Base-by-base conservation (phyloP, 2,113 vertebrate species). In the Opisthocomus hoazin region DNA sequence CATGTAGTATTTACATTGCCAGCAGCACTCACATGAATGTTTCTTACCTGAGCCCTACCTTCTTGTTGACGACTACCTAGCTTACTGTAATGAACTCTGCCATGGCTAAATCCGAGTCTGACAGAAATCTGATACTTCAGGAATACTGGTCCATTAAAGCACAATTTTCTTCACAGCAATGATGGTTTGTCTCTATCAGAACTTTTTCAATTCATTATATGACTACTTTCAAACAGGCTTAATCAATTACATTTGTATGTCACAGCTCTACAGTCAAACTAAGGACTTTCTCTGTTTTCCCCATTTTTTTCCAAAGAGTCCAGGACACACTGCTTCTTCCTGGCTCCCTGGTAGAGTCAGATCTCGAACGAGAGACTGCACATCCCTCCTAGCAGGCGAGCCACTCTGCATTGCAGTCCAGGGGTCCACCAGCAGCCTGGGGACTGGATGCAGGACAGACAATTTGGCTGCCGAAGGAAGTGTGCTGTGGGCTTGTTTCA, bases 1-100 rank as follows among this genome's bases (percentile, higher is more conserved):
- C 22, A 36, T 24, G 9, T 39, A 36, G 78, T 7, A 3, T 37
- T 70, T 27, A n/a, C 0, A 0, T 1, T 20, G 41, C 65, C 2
- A 1, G 56, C 74, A 89, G 86, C 34, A 29, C 15, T 41, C 54
- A n/a, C 8, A 2, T 2, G 4, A 34, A 37, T 4, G 12, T 19
- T 46, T 17, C 89, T 82, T 85, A 91, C 85, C 92, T 86, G 75
- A 70, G 56, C 51, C 37, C 54, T 5, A 48, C 19, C 60, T 85
- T 46, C 68, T 7, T 6, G 20, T 23, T 9, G 61, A 7, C 43
- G 63, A 12, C 34, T 23, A 43, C 60, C 54, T 20, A 13, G 15
- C 54, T 63, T 24, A 30, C 24, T 22, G 32, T 2, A 27, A 53
- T 4, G 70, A 91, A 3, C 75, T 69, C 85, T 85, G 81, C 56